Base-by-base conservation (phyloP, 2,888 invertebrate genomes). In the Drosophila gaucha region DNA sequence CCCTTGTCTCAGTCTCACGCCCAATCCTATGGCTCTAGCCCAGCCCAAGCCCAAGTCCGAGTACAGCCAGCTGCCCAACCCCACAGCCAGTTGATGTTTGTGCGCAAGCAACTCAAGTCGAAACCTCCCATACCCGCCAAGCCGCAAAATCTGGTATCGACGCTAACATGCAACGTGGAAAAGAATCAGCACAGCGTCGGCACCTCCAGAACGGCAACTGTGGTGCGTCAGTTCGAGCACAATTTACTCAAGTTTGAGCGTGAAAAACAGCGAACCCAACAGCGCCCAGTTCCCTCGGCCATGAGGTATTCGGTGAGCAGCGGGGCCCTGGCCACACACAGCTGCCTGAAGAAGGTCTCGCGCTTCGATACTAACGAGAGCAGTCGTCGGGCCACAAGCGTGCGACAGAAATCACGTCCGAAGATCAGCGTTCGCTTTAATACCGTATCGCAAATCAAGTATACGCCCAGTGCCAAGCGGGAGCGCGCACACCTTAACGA, bases 371-470 rank as follows among this genome's bases (percentile, higher is more conserved):
- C 76, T 33, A 79, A 55, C 22, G 83, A 74, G 14, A 75, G 71
- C 49, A 70, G 68, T 8, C 93, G 95, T 51, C 92, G 95, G 36
- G 94, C 95, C 8, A 94, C 95, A 3, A 95, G 95, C 18, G 93
- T 94, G 43, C 93, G 94, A 78, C 92, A 94, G 31, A 93, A 93
- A 65, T 93, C 93, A 41, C 88, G 91, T 1, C 90, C 91, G 30
- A 92, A 93, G 87, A 90, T 90, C 33, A 91, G 91, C 4, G 92
- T 92, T 9, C 88, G 91, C 10, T 91, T 90, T 38, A 91, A 91
- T 58, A 91, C 92, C 0, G 92, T 91, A 0, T 91, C 91, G 2
- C 91, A 91, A 57, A 91, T 91, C 3, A 90, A 90, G 71, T 91
- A 90, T 60, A 90, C 91, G 33, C 90, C 91, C 30, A 83, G 88